These are phyloP conservation scores for Bombus waltoni DNA, from an alignment of 1,140 invertebrate species.

Conservation along the genomic window DNA sequence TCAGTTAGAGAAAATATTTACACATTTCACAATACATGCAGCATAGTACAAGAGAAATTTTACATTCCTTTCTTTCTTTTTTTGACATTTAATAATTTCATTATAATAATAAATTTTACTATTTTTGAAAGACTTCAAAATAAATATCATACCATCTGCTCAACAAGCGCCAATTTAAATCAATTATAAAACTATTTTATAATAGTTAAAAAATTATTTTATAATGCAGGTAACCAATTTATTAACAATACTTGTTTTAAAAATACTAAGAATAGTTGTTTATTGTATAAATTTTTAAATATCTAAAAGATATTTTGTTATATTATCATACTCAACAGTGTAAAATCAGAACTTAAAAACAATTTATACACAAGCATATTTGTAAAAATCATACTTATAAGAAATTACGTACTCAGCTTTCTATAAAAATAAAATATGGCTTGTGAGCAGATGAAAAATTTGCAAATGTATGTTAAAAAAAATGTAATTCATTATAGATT, in stretches of 20 bases:
- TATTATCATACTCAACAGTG: not conserved
- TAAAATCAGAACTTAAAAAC: slow-evolving; percentile 23
- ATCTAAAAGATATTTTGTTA: slow-evolving; percentile 2
- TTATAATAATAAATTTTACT: slow-evolving; percentile 38
- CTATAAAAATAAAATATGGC: slow-evolving; percentile 11
- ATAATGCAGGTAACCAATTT: not conserved
- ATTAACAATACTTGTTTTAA: slow-evolving; percentile 7
- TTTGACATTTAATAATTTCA: slow-evolving; percentile 21
- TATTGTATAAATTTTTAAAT: not conserved
- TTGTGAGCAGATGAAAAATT: slow-evolving; percentile 49
- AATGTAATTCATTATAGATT: slow-evolving; percentile 28
- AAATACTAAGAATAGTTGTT: not conserved
- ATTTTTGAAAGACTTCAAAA: slow-evolving; percentile 40
- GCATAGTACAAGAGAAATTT: slow-evolving; percentile 52
- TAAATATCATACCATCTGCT: slow-evolving; percentile 38
- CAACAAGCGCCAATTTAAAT: slow-evolving; percentile 16
- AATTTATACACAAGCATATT: slow-evolving; percentile 18
- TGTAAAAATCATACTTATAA: slow-evolving; percentile 31
- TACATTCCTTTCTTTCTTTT: slow-evolving; percentile 43
- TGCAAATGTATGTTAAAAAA: slow-evolving; percentile 12
- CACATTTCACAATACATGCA: slow-evolving; percentile 52
- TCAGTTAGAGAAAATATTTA: slow-evolving; percentile 67
- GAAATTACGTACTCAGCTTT: not conserved
- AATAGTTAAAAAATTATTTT: not conserved
- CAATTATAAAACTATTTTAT: not conserved